Base-by-base conservation (phyloP, 2,888 invertebrate genomes). In the Agrilus cyanescens region DNA sequence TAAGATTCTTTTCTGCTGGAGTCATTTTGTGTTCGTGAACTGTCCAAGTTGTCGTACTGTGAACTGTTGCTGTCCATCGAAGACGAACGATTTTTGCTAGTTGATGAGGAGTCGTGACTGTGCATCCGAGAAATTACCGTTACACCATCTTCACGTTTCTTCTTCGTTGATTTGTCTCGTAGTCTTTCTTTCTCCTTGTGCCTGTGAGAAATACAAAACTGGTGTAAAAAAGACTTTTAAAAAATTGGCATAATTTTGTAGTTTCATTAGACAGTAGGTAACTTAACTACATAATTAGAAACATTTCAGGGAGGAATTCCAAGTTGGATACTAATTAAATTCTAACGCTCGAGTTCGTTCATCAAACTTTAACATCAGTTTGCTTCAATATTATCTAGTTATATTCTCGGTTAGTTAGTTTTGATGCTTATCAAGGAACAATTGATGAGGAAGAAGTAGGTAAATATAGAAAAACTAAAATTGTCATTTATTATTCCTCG, bases 1-100 rank as follows among this genome's bases (percentile, higher is more conserved):
- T 72, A 77, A 52, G 67, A 82, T 55, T 68, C 81, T 67, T 66
- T 75, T 59, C 72, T 70, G 60, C 82, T 68, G 56, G 48, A 62
- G 15, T 53, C 50, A 50, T 43, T 36, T 35, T 43, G 42, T 25
- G 46, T 51, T 33, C 60, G 54, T 12, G 53, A 70, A 51, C 73
- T 70, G 54, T 73, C 74, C 56, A 67, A 69, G 50, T 69, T 69
- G 56, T 75, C 76, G 34, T 71, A 71, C 35, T 73, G 73, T 53
- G 73, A 70, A 49, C 64, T 62, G 12, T 58, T 59, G 44, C 63
- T 63, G 50, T 66, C 67, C 35, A 66, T 46, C 0, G 66, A 66
- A 2, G 66, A 64, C 10, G 66, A 66, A 36, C 67, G 50, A 37
- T 58, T 55, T 49, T 67, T 67, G 14, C 15, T 15, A n/a, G 40